Evolutionary conservation across 2,113 vertebrate genomes (phyloP).

Genomic region (Pachypanchax playfairii): DNA sequence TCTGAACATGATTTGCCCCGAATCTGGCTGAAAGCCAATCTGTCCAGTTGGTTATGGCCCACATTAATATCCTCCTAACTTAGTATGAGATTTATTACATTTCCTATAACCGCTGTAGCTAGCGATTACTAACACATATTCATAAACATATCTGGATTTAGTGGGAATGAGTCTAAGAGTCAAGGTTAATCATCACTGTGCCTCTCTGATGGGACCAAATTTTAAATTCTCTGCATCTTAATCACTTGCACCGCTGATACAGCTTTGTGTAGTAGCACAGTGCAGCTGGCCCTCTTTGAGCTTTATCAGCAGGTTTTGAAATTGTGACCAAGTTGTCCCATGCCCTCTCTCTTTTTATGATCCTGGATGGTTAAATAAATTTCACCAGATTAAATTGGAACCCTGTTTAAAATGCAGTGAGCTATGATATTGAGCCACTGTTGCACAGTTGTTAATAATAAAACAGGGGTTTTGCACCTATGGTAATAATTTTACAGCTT

Average conservation of each 20-base stretch:
- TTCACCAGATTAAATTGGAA: constrained; percentile 25
- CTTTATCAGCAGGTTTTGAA: constrained; percentile 41
- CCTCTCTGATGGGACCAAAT: constrained; percentile 56
- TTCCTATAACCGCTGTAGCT: constrained; percentile 33
- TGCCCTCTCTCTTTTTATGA: constrained; percentile 35
- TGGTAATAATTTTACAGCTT: constrained; percentile 13
- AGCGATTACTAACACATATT: constrained; percentile 59
- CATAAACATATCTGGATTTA: constrained; percentile 46
- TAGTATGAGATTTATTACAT: constrained; percentile 49
- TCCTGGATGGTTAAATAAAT: constrained; percentile 34
- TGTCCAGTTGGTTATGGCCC: constrained; percentile 56
- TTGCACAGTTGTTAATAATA: constrained; percentile 10
- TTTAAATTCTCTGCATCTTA: constrained; percentile 63
- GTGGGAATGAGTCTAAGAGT: constrained; percentile 31
- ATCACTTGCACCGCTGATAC: constrained; percentile 42
- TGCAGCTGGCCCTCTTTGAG: constrained; percentile 46
- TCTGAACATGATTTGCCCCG: constrained; percentile 40
- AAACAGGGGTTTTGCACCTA: constrained; percentile 1
- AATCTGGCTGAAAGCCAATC: constrained; percentile 54
- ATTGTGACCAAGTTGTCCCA: constrained; percentile 32
- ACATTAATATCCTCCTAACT: constrained; percentile 56
- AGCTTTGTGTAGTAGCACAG: constrained; percentile 30
- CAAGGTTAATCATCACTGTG: constrained; percentile 66
- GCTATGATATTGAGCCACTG: constrained; percentile 21
- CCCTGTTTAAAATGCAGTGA: constrained; percentile 32